phyloP scores from a whole-genome alignment of 2,113 vertebrate species.

The Brachypodius melanocephalos region DNA sequence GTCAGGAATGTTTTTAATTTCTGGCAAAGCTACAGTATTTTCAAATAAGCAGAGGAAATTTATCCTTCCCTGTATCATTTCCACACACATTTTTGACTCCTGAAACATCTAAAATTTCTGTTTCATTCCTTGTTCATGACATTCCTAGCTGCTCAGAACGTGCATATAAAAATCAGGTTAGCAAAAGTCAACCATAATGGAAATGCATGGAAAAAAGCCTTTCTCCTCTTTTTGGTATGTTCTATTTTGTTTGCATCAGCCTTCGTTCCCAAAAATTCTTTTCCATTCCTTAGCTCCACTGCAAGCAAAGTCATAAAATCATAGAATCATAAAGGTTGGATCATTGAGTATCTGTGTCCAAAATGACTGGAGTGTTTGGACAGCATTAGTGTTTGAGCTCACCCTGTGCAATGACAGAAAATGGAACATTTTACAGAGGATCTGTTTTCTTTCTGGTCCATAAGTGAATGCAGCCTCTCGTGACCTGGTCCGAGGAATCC shows the following conservation, averaged over 20 bases:
- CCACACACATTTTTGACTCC: background rate
- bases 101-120: background rate
- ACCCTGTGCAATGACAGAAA: background rate
- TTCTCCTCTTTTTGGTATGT: background rate
- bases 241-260: background rate
- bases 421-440: background rate
- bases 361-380: background rate
- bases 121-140: background rate
- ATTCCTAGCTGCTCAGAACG: background rate
- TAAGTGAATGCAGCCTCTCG: background rate
- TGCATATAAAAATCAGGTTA: background rate
- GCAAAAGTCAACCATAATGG: background rate
- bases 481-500: rapidly evolving
- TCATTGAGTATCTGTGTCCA: background rate
- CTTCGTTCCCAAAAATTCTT: background rate
- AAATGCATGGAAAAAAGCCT: background rate
- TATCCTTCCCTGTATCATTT: background rate
- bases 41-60: background rate
- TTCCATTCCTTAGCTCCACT: background rate
- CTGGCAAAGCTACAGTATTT: background rate
- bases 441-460: rapidly evolving
- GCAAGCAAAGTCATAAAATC: background rate
- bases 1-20: background rate
- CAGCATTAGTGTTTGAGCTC: background rate
- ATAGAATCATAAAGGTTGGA: rapidly evolving